Base-by-base conservation (phyloP, 1,140 invertebrate species). In the Parapsyche elsis region DNA sequence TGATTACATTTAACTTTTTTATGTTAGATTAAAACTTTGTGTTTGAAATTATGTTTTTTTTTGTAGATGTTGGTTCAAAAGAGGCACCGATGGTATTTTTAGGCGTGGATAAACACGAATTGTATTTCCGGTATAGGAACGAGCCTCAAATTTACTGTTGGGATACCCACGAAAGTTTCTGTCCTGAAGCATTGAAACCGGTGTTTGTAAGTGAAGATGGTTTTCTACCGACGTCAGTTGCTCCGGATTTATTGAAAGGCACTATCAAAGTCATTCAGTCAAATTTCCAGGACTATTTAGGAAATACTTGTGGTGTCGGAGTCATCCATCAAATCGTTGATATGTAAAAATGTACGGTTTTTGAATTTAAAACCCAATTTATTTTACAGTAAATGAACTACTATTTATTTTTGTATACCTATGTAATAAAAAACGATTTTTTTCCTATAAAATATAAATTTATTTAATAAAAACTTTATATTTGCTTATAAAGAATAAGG, bases 201-300 rank as follows among this genome's bases (percentile, higher is more conserved):
- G 71, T 82, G 12, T 82, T 80, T 71, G 75, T 14, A 10, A 80
- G 79, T 57, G 79, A 82, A 57, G 81, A 78, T 14, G 71, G 46
- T 49, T 82, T 82, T 70, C 9, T 80, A 5, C 70, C 81, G 0
- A 82, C 81, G 9, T 26, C 79, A 10, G 79, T 82, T 4, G 30
- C 76, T 21, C 21, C 70, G 0, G 76, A 82, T 49, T 9, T 24
- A 38, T 46, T 76, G 1, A 82, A 61, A 76, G 49, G 71, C 44
- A 57, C 0, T 4, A 57, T 80, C 12, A 82, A 82, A 75, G 81
- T 82, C 0, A 53, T 82, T 0, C 78, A 82, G 21, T 82, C 81
- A 5, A 82, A 76, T 16, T 80, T 75, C 12, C 75, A 75, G 70
- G 81, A 82, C 12, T 82, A 67, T 76, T 44, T 80, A 9, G 23